Evolutionary conservation across 2,113 vertebrate genomes (phyloP).

Genomic region (Rhinolophus ferrumequinum): DNA sequence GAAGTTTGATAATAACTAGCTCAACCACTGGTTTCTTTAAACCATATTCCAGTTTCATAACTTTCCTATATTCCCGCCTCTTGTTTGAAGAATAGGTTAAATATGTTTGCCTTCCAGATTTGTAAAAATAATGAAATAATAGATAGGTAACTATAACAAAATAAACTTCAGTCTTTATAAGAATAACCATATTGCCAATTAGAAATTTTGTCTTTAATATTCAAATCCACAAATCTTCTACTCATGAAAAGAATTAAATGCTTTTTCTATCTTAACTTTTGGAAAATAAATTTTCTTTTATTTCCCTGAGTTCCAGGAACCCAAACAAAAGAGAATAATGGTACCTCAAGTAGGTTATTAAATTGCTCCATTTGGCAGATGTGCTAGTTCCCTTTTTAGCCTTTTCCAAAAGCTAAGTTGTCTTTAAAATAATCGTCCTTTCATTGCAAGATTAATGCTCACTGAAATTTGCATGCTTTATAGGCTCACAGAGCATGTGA

Average conservation of each 20-base stretch:
- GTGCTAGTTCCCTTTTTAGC: neutral
- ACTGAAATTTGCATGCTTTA: conserved; percentile 70
- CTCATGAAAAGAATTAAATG: neutral
- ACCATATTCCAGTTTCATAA: neutral
- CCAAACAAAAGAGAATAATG: conserved; percentile 22
- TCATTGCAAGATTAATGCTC: conserved; percentile 68
- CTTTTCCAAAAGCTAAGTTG: conserved; percentile 64
- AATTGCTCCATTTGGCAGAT: neutral
- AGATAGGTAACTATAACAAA: neutral
- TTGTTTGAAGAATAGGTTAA: neutral
- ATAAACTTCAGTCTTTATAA: neutral
- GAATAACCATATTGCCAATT: neutral
- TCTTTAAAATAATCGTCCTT: conserved; percentile 70
- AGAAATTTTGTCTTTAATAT: neutral
- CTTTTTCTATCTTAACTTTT: conserved; percentile 39
- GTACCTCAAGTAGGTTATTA: conserved; percentile 44
- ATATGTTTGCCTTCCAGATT: neutral
- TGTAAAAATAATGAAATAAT: neutral
- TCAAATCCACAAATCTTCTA: neutral
- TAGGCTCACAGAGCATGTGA: neutral
- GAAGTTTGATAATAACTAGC: neutral
- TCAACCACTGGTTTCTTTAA: neutral
- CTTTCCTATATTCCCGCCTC: neutral
- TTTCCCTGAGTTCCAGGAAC: neutral
- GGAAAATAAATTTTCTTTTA: neutral